phyloP scores from a whole-genome alignment of 1,140 invertebrate species.

The Geopemphigus sp. region DNA sequence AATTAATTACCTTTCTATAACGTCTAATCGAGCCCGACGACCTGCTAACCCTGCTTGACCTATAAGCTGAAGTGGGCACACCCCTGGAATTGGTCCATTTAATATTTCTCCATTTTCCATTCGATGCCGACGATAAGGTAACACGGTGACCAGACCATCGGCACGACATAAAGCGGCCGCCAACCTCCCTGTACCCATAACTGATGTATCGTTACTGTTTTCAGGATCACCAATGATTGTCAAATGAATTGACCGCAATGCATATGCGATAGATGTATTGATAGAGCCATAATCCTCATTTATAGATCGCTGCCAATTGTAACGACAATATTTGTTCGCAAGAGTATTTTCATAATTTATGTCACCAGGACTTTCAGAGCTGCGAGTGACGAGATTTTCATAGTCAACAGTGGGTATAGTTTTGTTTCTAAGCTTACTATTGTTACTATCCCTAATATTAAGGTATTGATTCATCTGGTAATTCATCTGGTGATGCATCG shows the following conservation, averaged over 20 bases:
- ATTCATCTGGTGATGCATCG: no score
- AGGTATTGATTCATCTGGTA: no score
- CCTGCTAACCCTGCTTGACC: conserved; percentile 66
- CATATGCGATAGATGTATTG: not conserved
- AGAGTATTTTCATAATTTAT: not conserved
- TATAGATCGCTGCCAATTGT: not conserved
- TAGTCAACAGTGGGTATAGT: not conserved
- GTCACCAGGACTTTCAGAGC: no score
- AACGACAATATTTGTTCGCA: not conserved
- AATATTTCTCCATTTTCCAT: conserved; percentile 55
- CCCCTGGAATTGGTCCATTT: conserved; percentile 62
- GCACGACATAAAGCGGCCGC: conserved; percentile 18
- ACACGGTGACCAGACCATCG: not conserved
- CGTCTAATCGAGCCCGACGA: conserved; percentile 73
- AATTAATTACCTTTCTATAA: conserved; percentile 75
- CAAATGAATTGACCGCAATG: not conserved
- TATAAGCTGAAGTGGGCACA: not conserved
- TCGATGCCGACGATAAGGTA: not conserved
- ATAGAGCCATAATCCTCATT: not conserved
- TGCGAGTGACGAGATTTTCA: not conserved
- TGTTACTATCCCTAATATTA: no score
- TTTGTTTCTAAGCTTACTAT: not conserved
- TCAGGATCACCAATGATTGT: conserved; percentile 8
- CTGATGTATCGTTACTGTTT: not conserved
- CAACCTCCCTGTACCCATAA: not conserved